Evolutionary conservation across 2,113 vertebrate species (phyloP).

Genomic region (Microtus richardsoni): DNA sequence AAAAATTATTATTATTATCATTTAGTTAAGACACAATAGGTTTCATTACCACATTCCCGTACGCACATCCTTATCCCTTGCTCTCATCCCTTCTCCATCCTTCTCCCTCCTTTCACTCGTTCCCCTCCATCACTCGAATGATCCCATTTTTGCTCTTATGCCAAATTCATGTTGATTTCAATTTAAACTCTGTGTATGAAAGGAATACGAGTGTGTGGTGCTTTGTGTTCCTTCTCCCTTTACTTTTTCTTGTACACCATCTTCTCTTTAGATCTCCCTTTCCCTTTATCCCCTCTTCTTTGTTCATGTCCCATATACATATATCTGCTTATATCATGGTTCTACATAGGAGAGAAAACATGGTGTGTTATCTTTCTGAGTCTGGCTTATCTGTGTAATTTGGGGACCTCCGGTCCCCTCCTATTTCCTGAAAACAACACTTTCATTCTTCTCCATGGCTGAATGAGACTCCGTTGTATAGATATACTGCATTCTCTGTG

Average conservation of each 20-base stretch:
- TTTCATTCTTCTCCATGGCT: not conserved
- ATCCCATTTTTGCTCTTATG: not conserved
- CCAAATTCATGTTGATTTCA: not conserved
- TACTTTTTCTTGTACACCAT: not conserved
- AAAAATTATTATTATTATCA: not conserved
- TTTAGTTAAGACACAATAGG: not conserved
- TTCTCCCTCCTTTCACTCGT: too few relatives aligned
- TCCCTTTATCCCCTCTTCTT: not conserved
- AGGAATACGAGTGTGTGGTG: too few relatives aligned
- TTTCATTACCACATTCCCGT: not conserved
- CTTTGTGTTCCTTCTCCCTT: not conserved
- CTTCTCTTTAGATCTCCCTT: not conserved
- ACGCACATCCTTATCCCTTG: not conserved
- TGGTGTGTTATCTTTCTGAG: not conserved
- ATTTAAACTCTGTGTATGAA: not conserved
- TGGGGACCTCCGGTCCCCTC: not conserved
- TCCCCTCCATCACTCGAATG: not conserved
- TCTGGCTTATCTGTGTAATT: not conserved
- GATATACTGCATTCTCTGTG: not conserved
- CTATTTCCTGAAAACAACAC: not conserved
- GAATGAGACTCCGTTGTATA: not conserved
- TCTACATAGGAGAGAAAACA: not conserved
- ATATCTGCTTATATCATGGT: not conserved
- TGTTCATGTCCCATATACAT: not conserved
- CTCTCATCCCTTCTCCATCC: not conserved